Percentiles rank a stretch among this genome's conserved stretches.
These are phyloP conservation scores for Malthinus seriepunctatus DNA, from an alignment of 2,888 invertebrate genomes.

Conservation along the genomic window DNA sequence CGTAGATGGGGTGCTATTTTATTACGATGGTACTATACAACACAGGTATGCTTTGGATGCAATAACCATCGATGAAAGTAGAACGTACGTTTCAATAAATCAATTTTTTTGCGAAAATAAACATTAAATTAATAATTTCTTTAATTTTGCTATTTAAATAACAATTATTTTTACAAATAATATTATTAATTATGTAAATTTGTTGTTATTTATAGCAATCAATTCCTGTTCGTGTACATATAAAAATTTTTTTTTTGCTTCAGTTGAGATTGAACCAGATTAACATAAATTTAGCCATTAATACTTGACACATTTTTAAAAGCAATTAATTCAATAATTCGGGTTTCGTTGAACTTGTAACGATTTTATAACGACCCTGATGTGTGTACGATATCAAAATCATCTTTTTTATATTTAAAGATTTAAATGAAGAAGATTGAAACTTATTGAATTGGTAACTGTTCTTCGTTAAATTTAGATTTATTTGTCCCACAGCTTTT, in stretches of 20 bases:
- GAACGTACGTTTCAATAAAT: constrained; percentile 25
- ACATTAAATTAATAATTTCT: constrained; percentile 7
- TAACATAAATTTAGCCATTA: constrained; percentile 24
- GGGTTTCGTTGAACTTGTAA: constrained; percentile 28
- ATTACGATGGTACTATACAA: constrained; percentile 23
- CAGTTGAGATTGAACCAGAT: constrained; percentile 18
- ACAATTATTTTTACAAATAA: constrained; percentile 13
- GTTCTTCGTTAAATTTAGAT: constrained; percentile 19
- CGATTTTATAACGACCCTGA: constrained; percentile 19
- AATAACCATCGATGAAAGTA: constrained; percentile 26
- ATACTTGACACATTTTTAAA: constrained; percentile 29
- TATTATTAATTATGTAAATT: constrained; percentile 17
- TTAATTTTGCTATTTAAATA: constrained; percentile 13
- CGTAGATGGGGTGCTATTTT: constrained; percentile 30
- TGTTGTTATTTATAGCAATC: constrained; percentile 10
- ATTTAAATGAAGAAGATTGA: no score
- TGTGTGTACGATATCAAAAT: constrained; percentile 14
- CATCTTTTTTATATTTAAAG: constrained; percentile 23
- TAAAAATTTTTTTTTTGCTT: constrained; percentile 8
- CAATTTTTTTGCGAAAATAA: constrained; percentile 10
- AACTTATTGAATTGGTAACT: no score
- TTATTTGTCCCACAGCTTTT: constrained; percentile 8
- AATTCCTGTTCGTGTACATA: constrained; percentile 9
- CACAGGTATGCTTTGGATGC: constrained; percentile 14
- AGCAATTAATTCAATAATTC: constrained; percentile 27